Evolutionary conservation across 2,113 vertebrate species (phyloP), one percentile per base, ranked within the genome.

Genomic region (Steatornis caripensis): DNA sequence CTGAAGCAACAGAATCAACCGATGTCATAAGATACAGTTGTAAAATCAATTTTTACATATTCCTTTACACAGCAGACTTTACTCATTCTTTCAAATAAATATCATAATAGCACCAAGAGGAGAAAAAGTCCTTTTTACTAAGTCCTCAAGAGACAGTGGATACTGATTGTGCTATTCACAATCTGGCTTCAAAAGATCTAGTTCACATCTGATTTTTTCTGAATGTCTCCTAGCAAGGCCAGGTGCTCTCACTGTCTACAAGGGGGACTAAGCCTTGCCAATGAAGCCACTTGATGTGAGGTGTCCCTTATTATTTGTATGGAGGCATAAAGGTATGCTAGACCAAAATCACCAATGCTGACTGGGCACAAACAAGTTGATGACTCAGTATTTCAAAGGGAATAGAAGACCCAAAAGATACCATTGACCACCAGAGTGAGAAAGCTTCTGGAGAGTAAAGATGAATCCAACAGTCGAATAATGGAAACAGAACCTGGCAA

Each of bases 351-450:
- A 14, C 36, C 69, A 46, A 51, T 17, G 58, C 29, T 82, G 46
- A n/a, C 57, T 51, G 58, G 65, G n/a, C 46, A 70, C 46, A 55
- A 57, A 71, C 18, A 89, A 55, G 16, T 51, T 1, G 0, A 6
- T 51, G 54, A 64, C 4, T 88, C 9, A 0, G 26, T 49, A 36
- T 75, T 90, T 90, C 66, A 62, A 65, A 70, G 27, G 22, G 21
- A 60, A 26, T 0, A 86, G 58, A 85, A 77, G 37, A 61, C 9
- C 24, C 2, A 2, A 79, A 92, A 91, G 36, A 68, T 22, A 55
- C 2, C 0, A 0, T 1, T 65, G 29, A 57, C 29, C 12, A 8
- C 6, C 36, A 24, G 39, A 74, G 8, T 27, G 23, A 70, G 21
- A 74, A 83, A 84, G 1, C 23, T 91, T 75, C 62, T 88, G 71